A percentile compares a stretch with the other conserved stretches of the same genome.
phyloP scores from a whole-genome alignment of 2,888 invertebrate genomes.

The Nephrotoma appendiculata region DNA sequence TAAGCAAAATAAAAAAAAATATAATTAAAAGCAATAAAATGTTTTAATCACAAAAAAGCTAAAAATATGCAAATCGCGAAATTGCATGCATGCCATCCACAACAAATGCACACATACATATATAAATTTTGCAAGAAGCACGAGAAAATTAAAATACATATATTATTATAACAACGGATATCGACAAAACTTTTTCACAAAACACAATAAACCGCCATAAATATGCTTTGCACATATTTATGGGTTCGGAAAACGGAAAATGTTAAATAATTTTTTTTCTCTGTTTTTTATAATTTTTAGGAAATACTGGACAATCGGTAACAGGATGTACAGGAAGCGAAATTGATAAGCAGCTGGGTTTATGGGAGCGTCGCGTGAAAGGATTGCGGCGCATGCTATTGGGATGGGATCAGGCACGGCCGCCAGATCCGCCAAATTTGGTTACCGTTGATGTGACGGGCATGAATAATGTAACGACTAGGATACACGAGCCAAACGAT shows the following conservation, averaged over 20 bases:
- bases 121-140: background rate
- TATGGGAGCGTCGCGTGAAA: conserved; percentile 62
- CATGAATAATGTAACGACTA: conserved; percentile 44
- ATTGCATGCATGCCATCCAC: background rate
- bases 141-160: background rate
- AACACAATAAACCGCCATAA: background rate
- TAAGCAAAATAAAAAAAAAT: background rate
- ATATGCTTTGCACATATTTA: background rate
- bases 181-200: background rate
- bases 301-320: conserved; percentile 34
- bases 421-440: conserved; percentile 67
- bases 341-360: conserved; percentile 68
- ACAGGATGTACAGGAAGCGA: conserved; percentile 60
- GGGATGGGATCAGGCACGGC: conserved; percentile 76
- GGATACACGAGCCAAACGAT: conserved; percentile 59
- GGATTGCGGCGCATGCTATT: conserved; percentile 50
- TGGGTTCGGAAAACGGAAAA: background rate
- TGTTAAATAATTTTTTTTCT: background rate
- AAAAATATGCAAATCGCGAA: background rate
- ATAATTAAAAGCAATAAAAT: background rate
- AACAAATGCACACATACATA: too few relatives aligned
- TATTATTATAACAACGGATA: background rate
- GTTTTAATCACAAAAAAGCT: background rate
- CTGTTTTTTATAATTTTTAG: conserved; percentile 14
- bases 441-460: conserved; percentile 54